Conservation (phyloP, 2,888 invertebrate genomes). For the Conomelus anceps region DNA sequence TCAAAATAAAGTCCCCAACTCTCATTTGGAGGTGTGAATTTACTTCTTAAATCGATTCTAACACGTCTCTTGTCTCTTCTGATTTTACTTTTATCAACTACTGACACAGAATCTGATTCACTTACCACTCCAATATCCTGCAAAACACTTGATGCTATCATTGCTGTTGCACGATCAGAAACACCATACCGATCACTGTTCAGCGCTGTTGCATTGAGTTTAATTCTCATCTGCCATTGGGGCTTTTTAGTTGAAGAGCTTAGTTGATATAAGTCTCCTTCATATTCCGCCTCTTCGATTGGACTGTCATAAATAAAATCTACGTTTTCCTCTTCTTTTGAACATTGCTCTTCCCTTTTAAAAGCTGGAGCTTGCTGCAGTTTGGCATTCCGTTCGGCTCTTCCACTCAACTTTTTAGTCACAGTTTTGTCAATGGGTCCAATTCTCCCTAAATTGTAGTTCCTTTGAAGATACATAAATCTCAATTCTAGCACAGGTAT, state of each 20-base stretch:
- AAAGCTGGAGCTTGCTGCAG: background rate
- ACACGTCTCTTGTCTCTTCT: conserved; percentile 25
- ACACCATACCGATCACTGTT: conserved; percentile 9
- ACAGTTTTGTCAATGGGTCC: background rate
- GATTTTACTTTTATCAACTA: conserved; percentile 33
- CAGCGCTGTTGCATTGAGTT: conserved; percentile 1
- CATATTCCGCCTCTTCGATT: background rate
- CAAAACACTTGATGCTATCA: conserved; percentile 17
- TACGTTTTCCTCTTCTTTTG: too few species aligned
- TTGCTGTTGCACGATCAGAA: conserved; percentile 5
- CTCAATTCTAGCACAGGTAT: background rate
- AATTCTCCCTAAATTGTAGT: background rate
- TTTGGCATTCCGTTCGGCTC: too few species aligned
- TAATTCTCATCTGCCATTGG: conserved; percentile 16
- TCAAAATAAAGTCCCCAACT: conserved; percentile 15
- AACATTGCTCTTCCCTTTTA: too few species aligned
- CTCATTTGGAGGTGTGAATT: conserved; percentile 10
- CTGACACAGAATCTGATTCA: conserved; percentile 25
- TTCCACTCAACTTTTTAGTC: background rate
- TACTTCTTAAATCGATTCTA: conserved; percentile 15
- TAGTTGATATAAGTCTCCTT: background rate
- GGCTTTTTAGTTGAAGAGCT: background rate
- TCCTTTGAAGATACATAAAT: background rate
- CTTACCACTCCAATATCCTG: conserved; percentile 25
- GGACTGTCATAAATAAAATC: too few species aligned